Base-by-base conservation (phyloP, 1,140 invertebrate species). In the Paracyclopina nana region DNA sequence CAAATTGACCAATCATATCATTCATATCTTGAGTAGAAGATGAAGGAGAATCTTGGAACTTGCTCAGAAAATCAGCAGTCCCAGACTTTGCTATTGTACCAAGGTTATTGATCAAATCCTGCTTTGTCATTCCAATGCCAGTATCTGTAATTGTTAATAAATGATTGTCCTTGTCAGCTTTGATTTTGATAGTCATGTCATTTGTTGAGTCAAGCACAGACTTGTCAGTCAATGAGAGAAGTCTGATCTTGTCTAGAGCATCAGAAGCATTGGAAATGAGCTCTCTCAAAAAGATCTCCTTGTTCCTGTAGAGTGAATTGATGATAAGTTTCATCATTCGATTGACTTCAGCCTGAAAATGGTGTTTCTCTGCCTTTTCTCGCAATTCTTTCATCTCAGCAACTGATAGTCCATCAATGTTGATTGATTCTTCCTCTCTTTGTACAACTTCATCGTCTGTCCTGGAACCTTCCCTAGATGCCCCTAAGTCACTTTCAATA, bases 81-180 rank as follows among this genome's bases (percentile, higher is more conserved):
- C 95, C 94, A 9, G 95, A 99, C 64, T 96, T 98, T n/a, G 95
- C 95, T 56, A 99, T 98, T 16, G 95, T 99, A 56, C 95, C 95
- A 31, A 99, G 70, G 68, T 99, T 98, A 54, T 84, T 88, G 25
- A 97, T 75, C 4, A 99, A 68, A 63, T 99, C 94, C 52, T 78
- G 67, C 60, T 86, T 84, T 0, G 91, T 97, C 94, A 99, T 99
- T 55, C 91, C 95, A 57, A 99, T 80, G 61, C 95, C 95, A 22
- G 88, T 84, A 66, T 99, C 95, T 42, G 78, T 92, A 57, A 99
- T 88, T 62, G 90, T 86, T 12, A 99, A 66, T 49, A 90, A 74
- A 57, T 87, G 82, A 55, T 80, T 80, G n/a, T 95, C 91, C 62
- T 91, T 88, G 60, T 99, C 92, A 0, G 86, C 82, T 67, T 92